A percentile compares a stretch with the other conserved stretches of the same genome.
Conservation (phyloP, 2,888 invertebrate genomes). For the Coleophora deauratella region DNA sequence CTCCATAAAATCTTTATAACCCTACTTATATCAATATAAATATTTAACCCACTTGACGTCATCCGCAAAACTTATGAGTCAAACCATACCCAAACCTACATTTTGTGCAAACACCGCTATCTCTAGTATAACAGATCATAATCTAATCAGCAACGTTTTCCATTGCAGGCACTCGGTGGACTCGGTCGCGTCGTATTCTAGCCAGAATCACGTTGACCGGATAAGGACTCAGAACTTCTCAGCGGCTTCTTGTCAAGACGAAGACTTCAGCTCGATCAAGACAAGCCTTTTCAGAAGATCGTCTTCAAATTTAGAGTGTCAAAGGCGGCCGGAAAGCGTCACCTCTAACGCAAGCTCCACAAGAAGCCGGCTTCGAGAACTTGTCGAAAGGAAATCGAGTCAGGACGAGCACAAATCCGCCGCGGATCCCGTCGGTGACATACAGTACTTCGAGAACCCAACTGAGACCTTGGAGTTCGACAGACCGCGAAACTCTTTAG, state of each 20-base stretch:
- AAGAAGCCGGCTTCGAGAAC: constrained; percentile 71
- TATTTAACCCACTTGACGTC: constrained; percentile 33
- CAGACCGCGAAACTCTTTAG: constrained; percentile 53
- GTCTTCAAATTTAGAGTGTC: constrained; percentile 60
- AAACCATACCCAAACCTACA: constrained; percentile 36
- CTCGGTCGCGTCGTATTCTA: constrained; percentile 75
- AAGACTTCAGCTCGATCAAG: constrained; percentile 68
- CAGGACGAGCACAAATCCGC: constrained; percentile 66
- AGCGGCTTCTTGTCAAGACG: constrained; percentile 72
- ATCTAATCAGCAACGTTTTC: constrained; percentile 55
- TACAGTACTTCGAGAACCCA: constrained; percentile 69
- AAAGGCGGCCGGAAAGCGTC: constrained; percentile 63
- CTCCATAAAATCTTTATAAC: constrained; percentile 9
- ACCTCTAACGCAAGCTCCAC: constrained; percentile 66
- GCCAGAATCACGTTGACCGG: constrained; percentile 75
- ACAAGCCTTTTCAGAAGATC: constrained; percentile 68
- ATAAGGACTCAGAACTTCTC: constrained; percentile 72
- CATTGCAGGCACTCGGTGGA: constrained; percentile 73
- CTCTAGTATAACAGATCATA: constrained; percentile 30
- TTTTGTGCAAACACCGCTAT: constrained; percentile 52
- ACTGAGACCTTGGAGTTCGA: constrained; percentile 68
- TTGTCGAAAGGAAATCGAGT: constrained; percentile 69
- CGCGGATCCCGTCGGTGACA: constrained; percentile 63
- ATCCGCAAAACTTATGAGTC: constrained; percentile 35
- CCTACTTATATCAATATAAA: constrained; percentile 34